Evolutionary conservation across 64 coral and sea anemone genomes (phyloP).

Genomic region (Pocillopora verrucosa): DNA sequence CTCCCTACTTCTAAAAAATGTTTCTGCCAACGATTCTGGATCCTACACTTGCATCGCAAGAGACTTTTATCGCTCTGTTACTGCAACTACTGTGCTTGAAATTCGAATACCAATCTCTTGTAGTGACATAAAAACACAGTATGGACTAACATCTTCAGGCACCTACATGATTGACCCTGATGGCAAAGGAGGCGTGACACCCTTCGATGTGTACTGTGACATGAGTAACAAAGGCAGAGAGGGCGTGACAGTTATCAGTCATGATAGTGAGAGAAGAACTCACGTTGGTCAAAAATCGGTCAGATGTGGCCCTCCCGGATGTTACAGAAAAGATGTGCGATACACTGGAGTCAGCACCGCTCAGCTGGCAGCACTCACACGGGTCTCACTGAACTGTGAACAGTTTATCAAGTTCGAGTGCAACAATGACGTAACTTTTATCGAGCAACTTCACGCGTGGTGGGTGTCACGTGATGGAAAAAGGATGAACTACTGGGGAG

Average conservation of each 20-base stretch:
- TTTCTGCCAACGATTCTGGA: background rate
- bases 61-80: background rate
- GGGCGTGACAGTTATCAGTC: constrained; percentile 15
- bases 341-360: constrained; percentile 30
- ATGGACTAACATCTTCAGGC: background rate
- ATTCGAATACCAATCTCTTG: constrained; percentile 2
- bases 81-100: background rate
- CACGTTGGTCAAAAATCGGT: background rate
- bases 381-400: constrained; percentile 49
- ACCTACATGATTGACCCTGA: constrained; percentile 33
- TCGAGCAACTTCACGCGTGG: background rate
- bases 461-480: constrained; percentile 20
- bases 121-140: constrained; percentile 14
- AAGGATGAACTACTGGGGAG: constrained; percentile 38
- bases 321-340: constrained; percentile 12
- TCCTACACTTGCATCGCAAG: constrained; percentile 18
- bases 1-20: constrained; percentile 22
- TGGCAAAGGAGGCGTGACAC: background rate
- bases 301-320: background rate
- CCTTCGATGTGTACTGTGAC: constrained; percentile 41
- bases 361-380: constrained; percentile 31
- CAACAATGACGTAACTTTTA: background rate
- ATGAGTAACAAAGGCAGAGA: constrained; percentile 31
- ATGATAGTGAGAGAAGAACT: constrained; percentile 27
- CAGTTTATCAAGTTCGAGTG: constrained; percentile 56